Conservation (phyloP, 2,888 invertebrate genomes). For the Monopis laevigella region DNA sequence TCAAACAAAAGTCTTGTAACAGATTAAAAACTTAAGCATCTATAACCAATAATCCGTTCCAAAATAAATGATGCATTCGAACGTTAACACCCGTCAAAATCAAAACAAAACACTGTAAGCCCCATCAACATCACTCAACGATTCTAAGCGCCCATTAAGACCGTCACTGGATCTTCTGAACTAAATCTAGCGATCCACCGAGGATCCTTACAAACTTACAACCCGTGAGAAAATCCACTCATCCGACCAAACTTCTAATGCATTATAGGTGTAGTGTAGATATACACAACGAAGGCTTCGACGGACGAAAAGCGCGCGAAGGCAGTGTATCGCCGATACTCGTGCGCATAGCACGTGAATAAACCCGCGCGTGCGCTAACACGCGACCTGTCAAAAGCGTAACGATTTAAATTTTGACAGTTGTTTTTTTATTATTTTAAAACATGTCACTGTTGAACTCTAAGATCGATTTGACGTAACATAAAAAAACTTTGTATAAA, state of each 20-base stretch:
- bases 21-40: slow-evolving; percentile 28
- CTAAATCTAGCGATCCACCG: slow-evolving; percentile 33
- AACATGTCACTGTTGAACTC: not conserved
- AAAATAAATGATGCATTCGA: slow-evolving; percentile 34
- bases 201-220: slow-evolving; percentile 42
- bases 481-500: too few relatives aligned
- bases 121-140: slow-evolving; percentile 49
- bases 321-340: slow-evolving; percentile 60
- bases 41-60: slow-evolving; percentile 49
- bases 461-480: slow-evolving; percentile 3
- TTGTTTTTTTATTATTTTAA: too few relatives aligned
- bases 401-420: not conserved
- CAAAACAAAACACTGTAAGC: slow-evolving; percentile 41
- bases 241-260: slow-evolving; percentile 31
- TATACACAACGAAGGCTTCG: slow-evolving; percentile 40
- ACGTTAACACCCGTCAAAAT: slow-evolving; percentile 32
- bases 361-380: slow-evolving; percentile 34
- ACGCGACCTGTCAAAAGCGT: slow-evolving; percentile 42
- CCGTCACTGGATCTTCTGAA: slow-evolving; percentile 32
- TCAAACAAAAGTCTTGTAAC: not conserved
- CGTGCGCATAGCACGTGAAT: slow-evolving; percentile 58
- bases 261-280: slow-evolving; percentile 45
- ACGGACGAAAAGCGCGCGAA: slow-evolving; percentile 64
- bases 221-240: slow-evolving; percentile 53
- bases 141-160: slow-evolving; percentile 14